Percentiles rank a stretch among this genome's conserved stretches.
Conservation (phyloP, 2,888 invertebrate species). For the Cheilosia variabilis region DNA sequence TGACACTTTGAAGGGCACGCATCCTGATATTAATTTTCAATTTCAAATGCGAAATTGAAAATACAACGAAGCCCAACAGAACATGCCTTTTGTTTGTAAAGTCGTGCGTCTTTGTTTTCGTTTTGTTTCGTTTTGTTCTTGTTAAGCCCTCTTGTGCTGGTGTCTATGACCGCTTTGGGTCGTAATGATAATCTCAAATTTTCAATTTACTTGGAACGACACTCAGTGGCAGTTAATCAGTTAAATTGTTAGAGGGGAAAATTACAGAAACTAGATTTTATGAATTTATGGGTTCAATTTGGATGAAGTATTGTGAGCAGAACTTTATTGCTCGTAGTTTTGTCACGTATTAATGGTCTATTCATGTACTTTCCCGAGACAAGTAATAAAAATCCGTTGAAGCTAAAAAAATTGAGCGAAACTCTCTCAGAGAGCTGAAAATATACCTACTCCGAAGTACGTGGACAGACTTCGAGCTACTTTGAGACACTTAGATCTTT, state of each 20-base stretch:
- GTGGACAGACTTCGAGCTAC: too few species aligned
- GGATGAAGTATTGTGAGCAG: too few species aligned
- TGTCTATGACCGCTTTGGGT: slow-evolving; percentile 7
- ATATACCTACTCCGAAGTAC: too few species aligned
- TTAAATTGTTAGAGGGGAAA: not conserved
- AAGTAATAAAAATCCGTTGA: too few species aligned
- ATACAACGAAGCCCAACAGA: slow-evolving; percentile 7
- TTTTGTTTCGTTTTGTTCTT: slow-evolving; percentile 7
- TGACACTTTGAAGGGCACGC: slow-evolving; percentile 41
- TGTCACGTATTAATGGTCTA: too few species aligned
- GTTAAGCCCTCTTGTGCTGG: not conserved
- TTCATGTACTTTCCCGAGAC: too few species aligned
- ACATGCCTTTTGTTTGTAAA: slow-evolving; percentile 23
- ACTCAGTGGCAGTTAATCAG: slow-evolving; percentile 21
- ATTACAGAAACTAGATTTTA: slow-evolving; percentile 8
- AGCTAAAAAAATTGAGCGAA: too few species aligned
- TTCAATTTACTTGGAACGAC: slow-evolving; percentile 32
- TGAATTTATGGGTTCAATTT: too few species aligned
- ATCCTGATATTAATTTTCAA: slow-evolving; percentile 63
- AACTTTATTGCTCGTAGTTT: too few species aligned
- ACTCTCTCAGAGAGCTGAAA: too few species aligned
- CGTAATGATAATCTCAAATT: slow-evolving; percentile 23
- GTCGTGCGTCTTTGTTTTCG: slow-evolving; percentile 25
- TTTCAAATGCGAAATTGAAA: slow-evolving; percentile 59
- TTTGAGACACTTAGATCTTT: too few species aligned